Conservation (phyloP, 2,797 vertebrate genomes). For the Erethizon dorsatum region DNA sequence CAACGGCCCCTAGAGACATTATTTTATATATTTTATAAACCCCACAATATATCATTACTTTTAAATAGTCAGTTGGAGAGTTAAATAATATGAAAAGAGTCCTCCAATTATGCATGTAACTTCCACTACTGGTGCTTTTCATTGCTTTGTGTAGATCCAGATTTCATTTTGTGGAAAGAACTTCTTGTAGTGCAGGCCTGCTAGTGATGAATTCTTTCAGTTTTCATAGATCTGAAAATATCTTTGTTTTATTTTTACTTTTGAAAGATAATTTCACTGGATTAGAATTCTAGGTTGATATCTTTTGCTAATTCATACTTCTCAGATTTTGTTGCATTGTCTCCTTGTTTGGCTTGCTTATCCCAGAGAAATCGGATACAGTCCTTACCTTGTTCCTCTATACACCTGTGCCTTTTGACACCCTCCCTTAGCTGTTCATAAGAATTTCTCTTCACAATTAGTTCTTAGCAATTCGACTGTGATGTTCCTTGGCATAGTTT, state of each 20-base stretch:
- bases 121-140: not conserved
- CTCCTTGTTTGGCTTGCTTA: slow-evolving; percentile 20
- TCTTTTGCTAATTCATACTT: not conserved
- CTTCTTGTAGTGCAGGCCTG: not conserved
- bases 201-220: not conserved
- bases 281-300: not conserved
- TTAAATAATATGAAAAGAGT: not conserved
- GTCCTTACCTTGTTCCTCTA: not conserved
- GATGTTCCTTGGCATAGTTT: not conserved
- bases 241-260: not conserved
- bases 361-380: not conserved
- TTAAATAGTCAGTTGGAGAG: not conserved
- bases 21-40: not conserved
- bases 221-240: not conserved
- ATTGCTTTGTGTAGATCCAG: not conserved
- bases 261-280: not conserved
- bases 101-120: not conserved
- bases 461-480: not conserved
- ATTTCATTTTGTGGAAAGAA: not conserved
- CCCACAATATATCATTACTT: not conserved
- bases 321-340: not conserved
- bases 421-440: not conserved
- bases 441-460: not conserved
- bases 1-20: not conserved
- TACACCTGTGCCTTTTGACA: not conserved